Base-by-base conservation (phyloP, 1,140 invertebrate genomes). In the Leptinotarsa undecemlineata region DNA sequence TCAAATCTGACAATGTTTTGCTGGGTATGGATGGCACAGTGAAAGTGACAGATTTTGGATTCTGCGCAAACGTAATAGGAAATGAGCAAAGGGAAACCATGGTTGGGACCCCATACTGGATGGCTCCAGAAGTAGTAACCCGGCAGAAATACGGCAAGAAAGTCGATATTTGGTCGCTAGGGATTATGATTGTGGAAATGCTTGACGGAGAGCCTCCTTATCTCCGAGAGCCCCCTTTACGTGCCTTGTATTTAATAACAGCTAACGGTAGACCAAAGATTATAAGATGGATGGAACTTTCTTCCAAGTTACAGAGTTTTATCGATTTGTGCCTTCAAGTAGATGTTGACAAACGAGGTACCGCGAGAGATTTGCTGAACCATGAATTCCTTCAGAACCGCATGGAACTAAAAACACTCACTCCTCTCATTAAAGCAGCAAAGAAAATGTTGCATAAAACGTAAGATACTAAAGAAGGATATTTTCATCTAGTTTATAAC, bases 161-260 rank as follows among this genome's bases (percentile, higher is more conserved):
- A 85, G 96, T 99, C 1, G 97, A 99, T 84, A 95, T 98, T 47
- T 99, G 97, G 97, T 95, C 94, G 0, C 86, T 97, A 33, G 97
- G 97, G 17, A 99, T 99, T 66, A 98, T 99, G 97, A 96, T 95
- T 1, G 97, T 98, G 78, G 98, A 99, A 87, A 99, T 99, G 97
- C 95, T 99, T 57, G 96, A 98, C 83, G 97, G 97, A 1, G 96
- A 99, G 85, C 98, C 98, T 11, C 96, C 96, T 1, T 98, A 98
- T 86, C 89, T 98, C 79, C 95, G 96, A 85, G 97, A 99, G 87
- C 94, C 96, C 19, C 97, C 96, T 8, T 85, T 99, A 11, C 90
- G 96, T 86, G 97, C 97, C 5, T 87, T 99, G 19, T 99, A 98
- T 88, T 87, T 99, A 70, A 99, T 99, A 75, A 97, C 97, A 21